phyloP scores from a whole-genome alignment of 2,888 invertebrate genomes.

The Crepidodera aurea region DNA sequence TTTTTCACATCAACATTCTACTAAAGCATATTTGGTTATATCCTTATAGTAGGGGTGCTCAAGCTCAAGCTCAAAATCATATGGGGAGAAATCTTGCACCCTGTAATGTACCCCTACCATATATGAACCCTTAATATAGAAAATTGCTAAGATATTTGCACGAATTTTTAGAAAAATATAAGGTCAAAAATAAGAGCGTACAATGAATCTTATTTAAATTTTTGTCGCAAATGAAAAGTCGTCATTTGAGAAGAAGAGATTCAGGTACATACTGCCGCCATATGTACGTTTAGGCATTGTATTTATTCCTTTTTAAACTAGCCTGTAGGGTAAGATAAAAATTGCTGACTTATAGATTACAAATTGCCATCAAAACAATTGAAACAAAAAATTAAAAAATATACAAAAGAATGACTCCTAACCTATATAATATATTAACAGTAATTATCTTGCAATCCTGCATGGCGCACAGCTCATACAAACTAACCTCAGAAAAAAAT shows the following conservation, averaged over 20 bases:
- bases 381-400: slow-evolving; percentile 38
- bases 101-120: too few relatives aligned
- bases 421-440: slow-evolving; percentile 44
- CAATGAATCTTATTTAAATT: too few relatives aligned
- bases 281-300: slow-evolving; percentile 54
- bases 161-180: too few relatives aligned
- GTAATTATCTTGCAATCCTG: slow-evolving; percentile 42
- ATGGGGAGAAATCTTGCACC: too few relatives aligned
- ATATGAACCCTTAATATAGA: too few relatives aligned
- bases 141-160: too few relatives aligned
- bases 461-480: slow-evolving; percentile 37
- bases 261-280: slow-evolving; percentile 57
- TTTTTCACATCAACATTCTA: too few relatives aligned
- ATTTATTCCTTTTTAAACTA: slow-evolving; percentile 35
- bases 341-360: slow-evolving; percentile 30
- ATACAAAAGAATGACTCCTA: slow-evolving; percentile 46
- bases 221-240: slow-evolving; percentile 24
- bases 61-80: too few relatives aligned
- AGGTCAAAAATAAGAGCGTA: too few relatives aligned
- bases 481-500: slow-evolving; percentile 30
- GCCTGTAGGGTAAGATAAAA: slow-evolving; percentile 39
- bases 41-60: too few relatives aligned
- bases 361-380: slow-evolving; percentile 38
- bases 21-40: too few relatives aligned
- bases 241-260: slow-evolving; percentile 41